Percentiles rank a stretch among this genome's conserved stretches.
Evolutionary conservation across 2,113 vertebrate species (phyloP).

Genomic region (Sinocyclocheilus anshuiensis): DNA sequence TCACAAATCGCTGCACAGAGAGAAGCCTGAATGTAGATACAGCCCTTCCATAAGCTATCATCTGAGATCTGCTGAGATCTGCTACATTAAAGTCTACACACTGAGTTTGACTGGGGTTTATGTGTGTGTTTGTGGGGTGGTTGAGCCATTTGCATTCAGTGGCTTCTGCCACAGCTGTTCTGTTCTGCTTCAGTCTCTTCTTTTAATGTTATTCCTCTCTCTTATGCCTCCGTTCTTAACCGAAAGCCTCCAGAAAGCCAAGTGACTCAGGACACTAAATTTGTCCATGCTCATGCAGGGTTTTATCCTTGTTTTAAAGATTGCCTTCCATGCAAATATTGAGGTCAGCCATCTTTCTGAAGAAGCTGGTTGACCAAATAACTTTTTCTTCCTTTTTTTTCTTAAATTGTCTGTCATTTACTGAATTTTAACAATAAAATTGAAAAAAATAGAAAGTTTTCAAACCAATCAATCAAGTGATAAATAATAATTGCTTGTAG

Average conservation of each 20-base stretch:
- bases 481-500: not conserved
- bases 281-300: not conserved
- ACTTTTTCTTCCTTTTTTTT: not conserved
- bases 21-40: constrained; percentile 12
- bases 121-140: not conserved
- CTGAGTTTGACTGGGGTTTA: constrained; percentile 12
- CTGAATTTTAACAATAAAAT: not conserved
- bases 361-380: not conserved
- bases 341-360: not conserved
- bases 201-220: not conserved
- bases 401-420: not conserved
- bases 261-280: not conserved
- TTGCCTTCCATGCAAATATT: not conserved
- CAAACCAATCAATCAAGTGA: not conserved
- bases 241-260: not conserved
- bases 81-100: constrained; percentile 9
- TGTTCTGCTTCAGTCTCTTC: not conserved
- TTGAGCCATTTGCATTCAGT: constrained; percentile 16
- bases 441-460: not conserved
- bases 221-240: not conserved
- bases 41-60: constrained; percentile 13
- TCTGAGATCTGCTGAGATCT: constrained; percentile 7
- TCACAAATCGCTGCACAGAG: constrained; percentile 6
- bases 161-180: constrained; percentile 13
- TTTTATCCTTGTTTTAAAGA: not conserved